Conservation (phyloP, 2,888 invertebrate genomes). For the Drosophila lutescens region DNA sequence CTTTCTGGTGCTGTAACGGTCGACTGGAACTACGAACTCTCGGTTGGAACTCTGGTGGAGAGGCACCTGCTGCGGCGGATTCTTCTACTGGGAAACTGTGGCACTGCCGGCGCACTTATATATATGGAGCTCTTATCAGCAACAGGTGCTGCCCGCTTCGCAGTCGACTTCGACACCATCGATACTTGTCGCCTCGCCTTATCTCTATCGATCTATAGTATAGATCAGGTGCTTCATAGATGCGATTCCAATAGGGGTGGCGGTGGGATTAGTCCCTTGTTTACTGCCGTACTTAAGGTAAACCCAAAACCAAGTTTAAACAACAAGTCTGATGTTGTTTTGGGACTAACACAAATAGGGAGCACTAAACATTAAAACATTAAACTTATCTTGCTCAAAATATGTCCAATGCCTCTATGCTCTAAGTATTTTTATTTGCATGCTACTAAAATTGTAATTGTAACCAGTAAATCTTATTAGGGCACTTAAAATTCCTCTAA, state of each 20-base stretch:
- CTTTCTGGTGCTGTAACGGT: neutral
- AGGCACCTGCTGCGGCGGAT: slow-evolving; percentile 38
- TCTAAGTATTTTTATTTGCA: too few species aligned
- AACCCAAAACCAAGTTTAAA: too few species aligned
- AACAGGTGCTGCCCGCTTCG: slow-evolving; percentile 32
- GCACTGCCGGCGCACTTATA: slow-evolving; percentile 52
- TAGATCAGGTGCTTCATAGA: slow-evolving; percentile 18
- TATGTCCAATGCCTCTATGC: too few species aligned
- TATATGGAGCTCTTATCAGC: slow-evolving; percentile 59
- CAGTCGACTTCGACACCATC: slow-evolving; percentile 12
- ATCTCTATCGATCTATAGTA: slow-evolving; percentile 27
- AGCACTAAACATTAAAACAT: too few species aligned
- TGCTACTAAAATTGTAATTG: too few species aligned
- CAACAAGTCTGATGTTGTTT: too few species aligned
- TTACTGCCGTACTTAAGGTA: too few species aligned
- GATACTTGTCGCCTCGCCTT: slow-evolving; percentile 7
- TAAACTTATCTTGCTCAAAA: too few species aligned
- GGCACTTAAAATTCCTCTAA: too few species aligned
- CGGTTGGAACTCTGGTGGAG: neutral
- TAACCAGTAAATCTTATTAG: too few species aligned
- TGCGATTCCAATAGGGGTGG: neutral
- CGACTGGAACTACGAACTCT: neutral
- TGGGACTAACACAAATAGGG: too few species aligned
- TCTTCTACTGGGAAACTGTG: slow-evolving; percentile 65
- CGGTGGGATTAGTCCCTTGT: neutral